Conservation (phyloP, 2,113 vertebrate genomes). For the Bufo gargarizans region DNA sequence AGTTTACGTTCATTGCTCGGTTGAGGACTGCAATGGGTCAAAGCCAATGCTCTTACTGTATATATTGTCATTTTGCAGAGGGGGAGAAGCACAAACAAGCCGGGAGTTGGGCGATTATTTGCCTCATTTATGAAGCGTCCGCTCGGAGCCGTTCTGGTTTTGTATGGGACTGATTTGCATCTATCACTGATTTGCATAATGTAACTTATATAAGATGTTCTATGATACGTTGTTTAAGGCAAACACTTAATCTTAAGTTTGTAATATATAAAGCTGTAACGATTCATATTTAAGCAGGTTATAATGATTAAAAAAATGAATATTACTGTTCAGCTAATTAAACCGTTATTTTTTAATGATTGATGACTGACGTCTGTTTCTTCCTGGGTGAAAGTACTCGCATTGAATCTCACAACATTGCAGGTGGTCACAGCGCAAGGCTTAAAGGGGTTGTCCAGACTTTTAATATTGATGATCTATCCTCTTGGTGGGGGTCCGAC, state of each 20-base stretch:
- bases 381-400: not conserved
- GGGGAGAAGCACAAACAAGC: slow-evolving; percentile 48
- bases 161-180: slow-evolving; percentile 49
- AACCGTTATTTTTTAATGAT: slow-evolving; percentile 58
- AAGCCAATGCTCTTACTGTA: slow-evolving; percentile 31
- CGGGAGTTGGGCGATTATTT: not conserved
- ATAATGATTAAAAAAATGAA: slow-evolving; percentile 58
- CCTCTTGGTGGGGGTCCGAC: too few species aligned
- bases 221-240: slow-evolving; percentile 38
- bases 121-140: slow-evolving; percentile 27
- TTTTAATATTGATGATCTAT: too few species aligned
- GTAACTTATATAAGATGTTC: slow-evolving; percentile 50
- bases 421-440: too few species aligned
- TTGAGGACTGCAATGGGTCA: not conserved
- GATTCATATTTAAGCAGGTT: slow-evolving; percentile 59
- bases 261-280: slow-evolving; percentile 59
- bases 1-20: not conserved
- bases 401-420: not conserved
- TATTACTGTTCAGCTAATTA: slow-evolving; percentile 59
- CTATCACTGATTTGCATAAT: slow-evolving; percentile 50
- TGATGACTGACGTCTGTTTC: not conserved
- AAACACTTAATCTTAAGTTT: slow-evolving; percentile 37
- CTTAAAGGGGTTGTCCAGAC: too few species aligned
- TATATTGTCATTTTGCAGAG: slow-evolving; percentile 45
- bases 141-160: slow-evolving; percentile 4